Percentiles rank a stretch among this genome's conserved stretches.
Evolutionary conservation across 2,888 invertebrate genomes (phyloP).

Genomic region (Monochamus alternatus): DNA sequence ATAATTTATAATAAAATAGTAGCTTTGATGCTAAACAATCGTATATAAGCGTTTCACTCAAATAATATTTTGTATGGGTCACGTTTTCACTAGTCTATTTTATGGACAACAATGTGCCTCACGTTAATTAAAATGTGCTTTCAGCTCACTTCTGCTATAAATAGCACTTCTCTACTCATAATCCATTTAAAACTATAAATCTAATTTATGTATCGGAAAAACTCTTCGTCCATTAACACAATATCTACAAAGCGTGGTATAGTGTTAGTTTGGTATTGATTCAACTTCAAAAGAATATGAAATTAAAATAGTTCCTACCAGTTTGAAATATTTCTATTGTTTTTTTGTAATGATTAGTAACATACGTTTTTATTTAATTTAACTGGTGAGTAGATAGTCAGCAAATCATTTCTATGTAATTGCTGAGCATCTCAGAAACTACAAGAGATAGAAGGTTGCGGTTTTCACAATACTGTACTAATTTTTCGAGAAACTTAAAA

Average conservation of each 20-base stretch:
- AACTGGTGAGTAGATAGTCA: too few relatives aligned
- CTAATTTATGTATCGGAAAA: constrained; percentile 20
- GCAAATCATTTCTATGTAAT: too few relatives aligned
- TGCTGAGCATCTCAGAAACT: too few relatives aligned
- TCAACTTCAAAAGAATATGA: too few relatives aligned
- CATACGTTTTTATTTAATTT: too few relatives aligned
- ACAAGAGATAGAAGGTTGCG: too few relatives aligned
- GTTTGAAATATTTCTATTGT: too few relatives aligned
- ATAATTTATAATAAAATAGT: neutral
- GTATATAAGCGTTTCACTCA: constrained; percentile 16
- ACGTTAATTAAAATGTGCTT: constrained; percentile 32
- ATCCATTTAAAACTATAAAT: constrained; percentile 28
- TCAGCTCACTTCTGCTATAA: constrained; percentile 3
- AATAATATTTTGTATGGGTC: constrained; percentile 23
- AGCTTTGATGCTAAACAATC: neutral
- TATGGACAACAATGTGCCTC: constrained; percentile 25
- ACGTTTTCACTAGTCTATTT: constrained; percentile 28
- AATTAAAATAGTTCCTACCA: too few relatives aligned
- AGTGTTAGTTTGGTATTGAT: neutral
- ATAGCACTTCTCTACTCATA: constrained; percentile 13
- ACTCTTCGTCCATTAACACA: neutral
- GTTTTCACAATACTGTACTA: too few relatives aligned
- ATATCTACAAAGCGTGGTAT: neutral
- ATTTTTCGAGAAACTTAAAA: too few relatives aligned
- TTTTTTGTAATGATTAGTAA: too few relatives aligned